Conservation (phyloP, 2,797 vertebrate species). For the Gymnothorax reevesii region DNA sequence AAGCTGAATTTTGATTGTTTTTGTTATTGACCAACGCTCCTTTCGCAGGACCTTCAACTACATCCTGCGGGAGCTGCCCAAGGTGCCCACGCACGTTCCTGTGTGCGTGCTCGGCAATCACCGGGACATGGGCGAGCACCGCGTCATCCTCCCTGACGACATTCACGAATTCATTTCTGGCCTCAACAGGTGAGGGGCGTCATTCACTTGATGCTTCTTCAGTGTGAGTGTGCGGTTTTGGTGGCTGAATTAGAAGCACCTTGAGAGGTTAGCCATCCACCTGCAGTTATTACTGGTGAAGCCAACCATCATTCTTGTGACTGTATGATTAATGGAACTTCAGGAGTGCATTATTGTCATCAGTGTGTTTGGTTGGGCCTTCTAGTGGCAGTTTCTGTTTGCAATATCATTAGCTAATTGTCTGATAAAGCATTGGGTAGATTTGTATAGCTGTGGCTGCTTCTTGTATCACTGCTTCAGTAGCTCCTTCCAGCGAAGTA, state of each 20-base stretch:
- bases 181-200: slow-evolving; percentile 81
- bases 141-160: slow-evolving; percentile 88
- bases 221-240: background rate
- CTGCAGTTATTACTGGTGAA: background rate
- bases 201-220: background rate
- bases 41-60: slow-evolving; percentile 92
- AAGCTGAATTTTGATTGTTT: background rate
- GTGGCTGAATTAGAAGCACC: background rate
- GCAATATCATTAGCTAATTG: background rate
- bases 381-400: background rate
- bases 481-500: background rate
- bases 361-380: background rate
- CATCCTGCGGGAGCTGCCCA: slow-evolving; percentile 91
- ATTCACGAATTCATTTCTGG: slow-evolving; percentile 86
- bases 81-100: slow-evolving; percentile 92
- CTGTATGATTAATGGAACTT: background rate
- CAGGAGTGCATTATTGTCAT: background rate
- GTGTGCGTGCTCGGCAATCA: slow-evolving; percentile 96
- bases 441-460: background rate
- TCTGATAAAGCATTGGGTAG: background rate
- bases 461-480: background rate
- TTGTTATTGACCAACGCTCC: accelerated
- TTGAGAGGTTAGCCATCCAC: background rate
- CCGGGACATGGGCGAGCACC: slow-evolving; percentile 96
- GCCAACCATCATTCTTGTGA: background rate